Base-by-base conservation (phyloP, 2,888 invertebrate genomes). In the Chironomus tentans region DNA sequence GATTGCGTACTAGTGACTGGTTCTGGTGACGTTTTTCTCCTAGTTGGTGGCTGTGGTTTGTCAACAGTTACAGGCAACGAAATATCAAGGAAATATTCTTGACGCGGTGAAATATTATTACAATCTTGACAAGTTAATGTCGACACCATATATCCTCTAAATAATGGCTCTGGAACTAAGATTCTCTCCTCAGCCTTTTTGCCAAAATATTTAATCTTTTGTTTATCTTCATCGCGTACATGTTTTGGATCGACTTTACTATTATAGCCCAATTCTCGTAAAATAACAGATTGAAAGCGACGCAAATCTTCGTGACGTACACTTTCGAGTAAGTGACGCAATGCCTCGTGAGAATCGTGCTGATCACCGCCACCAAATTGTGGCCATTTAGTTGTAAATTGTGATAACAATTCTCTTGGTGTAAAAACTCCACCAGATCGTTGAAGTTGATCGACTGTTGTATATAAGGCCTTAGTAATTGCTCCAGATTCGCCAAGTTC, bases 341-440 rank as follows among this genome's bases (percentile, higher is more conserved):
- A 86, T 76, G 98, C 85, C 83, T 99, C 98, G 81, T 99, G 98
- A 0, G 98, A 91, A 82, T 99, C 98, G 81, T 99, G 98, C 81
- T 99, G 98, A 80, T 96, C 94, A 2, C 93, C 95, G 10, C 96
- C 96, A 73, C 92, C 92, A 83, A 97, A 98, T 82, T 96, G 92
- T 0, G 93, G 92, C 81, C 90, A 86, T 79, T 90, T 90, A 78
- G 84, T 85, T 77, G 88, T 89, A 22, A 92, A 85, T 77, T 88
- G 87, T 0, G 86, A 86, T 38, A 92, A 86, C 69, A 93, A 84
- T 80, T 88, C 87, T 24, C 87, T 83, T 0, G 92, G 92, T 22
- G 85, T 88, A 78, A 87, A 89, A 21, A 90, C 89, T 13, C 89
- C 88, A 3, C 89, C 90, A 85, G 82, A 79, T 82, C 82, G 61